Conservation (phyloP, 2,888 invertebrate genomes). For the Acanthosepion esculentum region DNA sequence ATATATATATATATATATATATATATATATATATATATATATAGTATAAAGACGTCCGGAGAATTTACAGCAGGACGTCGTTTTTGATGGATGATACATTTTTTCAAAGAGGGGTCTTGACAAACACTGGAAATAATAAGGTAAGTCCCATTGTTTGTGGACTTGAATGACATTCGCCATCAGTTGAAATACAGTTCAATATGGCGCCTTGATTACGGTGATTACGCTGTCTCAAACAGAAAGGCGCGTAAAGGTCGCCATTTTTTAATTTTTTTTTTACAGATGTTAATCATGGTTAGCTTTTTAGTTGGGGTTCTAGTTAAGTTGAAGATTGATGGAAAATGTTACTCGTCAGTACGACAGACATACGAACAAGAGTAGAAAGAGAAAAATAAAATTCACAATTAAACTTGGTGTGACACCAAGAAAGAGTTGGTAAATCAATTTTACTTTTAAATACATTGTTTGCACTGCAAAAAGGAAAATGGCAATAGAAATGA, state of each 20-base stretch:
- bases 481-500: background rate
- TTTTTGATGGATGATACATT: background rate
- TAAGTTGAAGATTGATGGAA: background rate
- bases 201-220: background rate
- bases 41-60: background rate
- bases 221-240: background rate
- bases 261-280: background rate
- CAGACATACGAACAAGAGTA: no score
- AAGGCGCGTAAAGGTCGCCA: background rate
- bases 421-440: background rate
- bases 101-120: background rate
- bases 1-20: background rate
- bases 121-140: background rate
- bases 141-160: background rate
- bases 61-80: background rate
- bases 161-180: background rate
- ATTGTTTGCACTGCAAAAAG: background rate
- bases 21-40: background rate
- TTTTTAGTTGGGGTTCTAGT: background rate
- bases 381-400: background rate
- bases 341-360: background rate
- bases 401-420: background rate
- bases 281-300: background rate
- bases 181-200: background rate
- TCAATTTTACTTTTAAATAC: background rate